phyloP scores from a whole-genome alignment of 2,888 invertebrate species.

The Lithophane ornitopus region DNA sequence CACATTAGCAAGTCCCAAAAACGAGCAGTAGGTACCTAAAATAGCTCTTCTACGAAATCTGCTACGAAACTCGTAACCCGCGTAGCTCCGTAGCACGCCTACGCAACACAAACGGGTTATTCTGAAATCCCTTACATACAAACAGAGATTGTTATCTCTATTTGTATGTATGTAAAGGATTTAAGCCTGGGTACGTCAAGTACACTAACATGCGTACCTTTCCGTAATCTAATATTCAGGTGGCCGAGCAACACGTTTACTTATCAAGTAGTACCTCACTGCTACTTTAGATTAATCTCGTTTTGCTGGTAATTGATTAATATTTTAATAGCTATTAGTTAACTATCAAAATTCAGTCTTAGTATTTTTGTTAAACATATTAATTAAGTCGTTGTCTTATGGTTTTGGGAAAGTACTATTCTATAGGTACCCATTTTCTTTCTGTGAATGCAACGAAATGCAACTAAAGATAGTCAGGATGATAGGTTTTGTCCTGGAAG shows the following conservation, averaged over 20 bases:
- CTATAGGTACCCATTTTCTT: background rate
- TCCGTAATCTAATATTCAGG: constrained; percentile 42
- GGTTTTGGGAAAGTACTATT: background rate
- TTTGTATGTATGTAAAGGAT: constrained; percentile 28
- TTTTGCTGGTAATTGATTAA: background rate
- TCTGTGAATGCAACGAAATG: background rate
- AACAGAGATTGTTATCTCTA: constrained; percentile 21
- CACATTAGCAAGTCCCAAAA: constrained; percentile 13
- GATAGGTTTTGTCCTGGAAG: background rate
- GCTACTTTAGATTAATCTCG: background rate
- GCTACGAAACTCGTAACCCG: constrained; percentile 36
- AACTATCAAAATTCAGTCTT: background rate
- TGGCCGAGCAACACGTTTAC: constrained; percentile 35
- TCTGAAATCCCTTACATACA: constrained; percentile 31
- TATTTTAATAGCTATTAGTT: background rate
- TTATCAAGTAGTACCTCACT: background rate
- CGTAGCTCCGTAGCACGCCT: constrained; percentile 51
- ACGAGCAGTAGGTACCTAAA: background rate
- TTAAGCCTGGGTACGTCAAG: constrained; percentile 15
- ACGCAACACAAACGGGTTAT: constrained; percentile 34
- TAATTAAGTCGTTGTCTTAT: background rate
- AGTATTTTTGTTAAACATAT: background rate
- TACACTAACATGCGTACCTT: constrained; percentile 24
- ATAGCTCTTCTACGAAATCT: background rate
- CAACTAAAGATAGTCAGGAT: background rate